A percentile compares a stretch with the other conserved stretches of the same genome.
These are phyloP conservation scores for Channa striata DNA, from an alignment of 2,797 vertebrate genomes.

Conservation along the genomic window DNA sequence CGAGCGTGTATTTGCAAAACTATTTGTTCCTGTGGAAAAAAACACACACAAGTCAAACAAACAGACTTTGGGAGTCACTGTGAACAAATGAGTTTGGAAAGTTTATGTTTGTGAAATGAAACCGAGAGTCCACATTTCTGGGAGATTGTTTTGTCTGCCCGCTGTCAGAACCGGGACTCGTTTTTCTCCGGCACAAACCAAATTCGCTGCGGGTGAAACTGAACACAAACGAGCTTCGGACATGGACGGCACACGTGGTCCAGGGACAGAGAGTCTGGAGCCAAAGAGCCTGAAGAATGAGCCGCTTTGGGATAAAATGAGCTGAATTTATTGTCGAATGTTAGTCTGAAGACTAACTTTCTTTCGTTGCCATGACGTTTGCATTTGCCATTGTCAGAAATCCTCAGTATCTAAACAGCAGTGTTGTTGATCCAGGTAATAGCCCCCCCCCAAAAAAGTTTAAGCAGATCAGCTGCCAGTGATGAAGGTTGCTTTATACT, in stretches of 20 bases:
- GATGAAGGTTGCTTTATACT: no score
- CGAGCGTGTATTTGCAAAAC: constrained; percentile 19
- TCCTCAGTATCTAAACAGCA: no score
- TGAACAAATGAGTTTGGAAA: constrained; percentile 17
- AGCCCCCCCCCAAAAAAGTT: no score
- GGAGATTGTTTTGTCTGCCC: constrained; percentile 38
- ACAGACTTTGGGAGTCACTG: constrained; percentile 31
- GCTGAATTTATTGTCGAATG: no score
- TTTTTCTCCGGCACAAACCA: constrained; percentile 14
- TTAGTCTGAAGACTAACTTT: no score
- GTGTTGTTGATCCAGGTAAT: no score
- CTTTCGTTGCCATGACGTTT: no score
- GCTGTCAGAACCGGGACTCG: neutral
- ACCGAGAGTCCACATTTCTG: constrained; percentile 18
- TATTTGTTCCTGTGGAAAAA: constrained; percentile 35
- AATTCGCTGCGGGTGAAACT: constrained; percentile 10
- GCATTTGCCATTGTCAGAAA: no score
- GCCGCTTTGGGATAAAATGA: no score
- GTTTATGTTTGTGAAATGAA: constrained; percentile 35
- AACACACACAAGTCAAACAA: neutral
- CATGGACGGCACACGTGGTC: neutral
- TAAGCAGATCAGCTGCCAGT: no score
- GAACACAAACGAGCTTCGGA: constrained; percentile 2
- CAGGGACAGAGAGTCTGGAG: no score
- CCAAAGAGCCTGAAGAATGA: no score